Base-by-base conservation (phyloP, 2,797 vertebrate genomes). In the Micropoecilia bifurca region DNA sequence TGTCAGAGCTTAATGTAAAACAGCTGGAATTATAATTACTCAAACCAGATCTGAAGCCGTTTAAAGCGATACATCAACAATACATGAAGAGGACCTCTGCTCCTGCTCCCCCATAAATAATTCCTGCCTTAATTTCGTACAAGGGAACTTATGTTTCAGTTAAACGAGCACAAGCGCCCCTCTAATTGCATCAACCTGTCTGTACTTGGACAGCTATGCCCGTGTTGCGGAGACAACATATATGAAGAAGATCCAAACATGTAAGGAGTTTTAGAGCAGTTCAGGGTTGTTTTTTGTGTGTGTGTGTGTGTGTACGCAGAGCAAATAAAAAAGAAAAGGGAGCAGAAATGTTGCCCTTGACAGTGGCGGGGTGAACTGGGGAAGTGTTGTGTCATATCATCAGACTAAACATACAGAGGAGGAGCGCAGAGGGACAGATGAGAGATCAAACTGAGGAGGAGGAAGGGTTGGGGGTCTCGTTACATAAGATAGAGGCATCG, bases 381-480 rank as follows among this genome's bases (percentile, higher is more conserved):
- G 85, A 83, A 86, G 82, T 61, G 85, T 87, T 92, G 82, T 89
- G 91, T 93, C 89, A 90, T 83, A 80, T 87, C 87, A 90, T 92
- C 91, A 86, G 89, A 93, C 91, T 94, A 91, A 93, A 93, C 82
- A 90, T 78, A 87, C 79, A 85, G 84, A 59, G 69, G 82, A 82
- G 75, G 80, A 74, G 14, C 45, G 28, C 71, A 47, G 39, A 50
- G 55, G 59, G 80, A 33, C 66, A 71, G 73, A 71, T 68, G 86
- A 79, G 81, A 77, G 75, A 45, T 73, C 68, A 72, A 30, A 4
- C 46, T 3, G 71, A 48, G 18, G 47, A 48, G 18, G 47, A 6
- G 48, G 50, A 4, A 46, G 45, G 45, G 45, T 3, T 46, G 80
- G 77, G n/a, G 78, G 79, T 72, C 12, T 0, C n/a, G 90, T 93